Percentiles rank a stretch among this genome's conserved stretches.
Conservation (phyloP, 2,888 invertebrate genomes). For the Physocephala rufipes region DNA sequence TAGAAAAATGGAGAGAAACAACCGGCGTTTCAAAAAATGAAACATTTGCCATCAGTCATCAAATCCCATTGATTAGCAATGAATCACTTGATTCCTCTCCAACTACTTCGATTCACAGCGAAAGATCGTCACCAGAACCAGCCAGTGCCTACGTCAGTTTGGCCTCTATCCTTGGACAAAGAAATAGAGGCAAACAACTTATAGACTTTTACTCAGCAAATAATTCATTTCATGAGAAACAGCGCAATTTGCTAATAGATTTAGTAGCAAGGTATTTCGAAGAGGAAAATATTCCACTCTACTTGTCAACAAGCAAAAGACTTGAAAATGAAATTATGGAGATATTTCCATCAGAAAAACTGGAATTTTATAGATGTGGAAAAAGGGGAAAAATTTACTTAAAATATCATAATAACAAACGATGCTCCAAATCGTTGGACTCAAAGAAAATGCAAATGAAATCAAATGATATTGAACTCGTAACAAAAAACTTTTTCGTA, state of each 20-base stretch:
- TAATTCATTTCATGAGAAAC: not conserved
- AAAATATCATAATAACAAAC: not conserved
- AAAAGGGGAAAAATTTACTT: not conserved
- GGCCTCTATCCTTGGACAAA: not conserved
- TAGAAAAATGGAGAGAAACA: constrained; percentile 12
- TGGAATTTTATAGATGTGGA: not conserved
- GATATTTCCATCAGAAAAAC: not conserved
- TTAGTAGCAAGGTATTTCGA: not conserved
- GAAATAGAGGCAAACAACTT: constrained; percentile 1
- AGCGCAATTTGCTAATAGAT: too few species aligned
- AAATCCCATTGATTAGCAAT: not conserved
- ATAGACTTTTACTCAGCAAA: not conserved
- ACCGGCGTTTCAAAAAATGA: not conserved
- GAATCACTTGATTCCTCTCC: not conserved
- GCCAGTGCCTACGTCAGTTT: not conserved
- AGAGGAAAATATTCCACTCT: constrained; percentile 6
- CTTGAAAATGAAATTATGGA: not conserved
- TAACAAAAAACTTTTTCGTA: not conserved
- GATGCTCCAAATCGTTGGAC: not conserved
- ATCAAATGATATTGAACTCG: not conserved
- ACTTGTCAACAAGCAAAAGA: not conserved
- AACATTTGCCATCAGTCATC: not conserved
- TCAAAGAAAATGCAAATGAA: not conserved
- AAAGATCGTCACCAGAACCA: not conserved
- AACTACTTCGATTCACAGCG: not conserved